Evolutionary conservation across 2,888 invertebrate genomes (phyloP).

Genomic region (Papilio protenor): DNA sequence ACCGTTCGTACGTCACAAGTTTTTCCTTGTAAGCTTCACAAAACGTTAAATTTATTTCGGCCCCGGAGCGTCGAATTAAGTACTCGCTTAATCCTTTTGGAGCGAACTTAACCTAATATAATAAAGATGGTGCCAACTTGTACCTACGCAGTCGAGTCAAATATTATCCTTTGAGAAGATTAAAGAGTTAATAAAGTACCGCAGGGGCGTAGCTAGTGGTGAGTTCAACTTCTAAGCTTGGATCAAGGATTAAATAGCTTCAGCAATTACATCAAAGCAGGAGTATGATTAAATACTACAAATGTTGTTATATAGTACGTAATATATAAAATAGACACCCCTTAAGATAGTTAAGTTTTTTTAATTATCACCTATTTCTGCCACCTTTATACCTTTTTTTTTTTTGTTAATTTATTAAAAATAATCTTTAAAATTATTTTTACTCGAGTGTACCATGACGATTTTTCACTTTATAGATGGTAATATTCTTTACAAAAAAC

Average conservation of each 20-base stretch:
- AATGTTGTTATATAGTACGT: neutral
- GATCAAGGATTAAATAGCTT: slow-evolving; percentile 33
- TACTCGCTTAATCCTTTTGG: slow-evolving; percentile 81
- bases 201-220: slow-evolving; percentile 29
- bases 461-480: neutral
- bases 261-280: slow-evolving; percentile 7
- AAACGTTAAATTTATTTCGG: slow-evolving; percentile 82
- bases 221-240: slow-evolving; percentile 33
- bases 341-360: neutral
- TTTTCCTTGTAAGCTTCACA: slow-evolving; percentile 81
- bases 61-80: slow-evolving; percentile 81
- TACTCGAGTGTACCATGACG: neutral
- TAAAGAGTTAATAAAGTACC: slow-evolving; percentile 74
- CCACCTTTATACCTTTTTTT: too few species aligned
- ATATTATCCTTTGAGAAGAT: slow-evolving; percentile 79
- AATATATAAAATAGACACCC: neutral
- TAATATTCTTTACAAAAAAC: slow-evolving; percentile 28
- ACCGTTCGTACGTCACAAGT: slow-evolving; percentile 71
- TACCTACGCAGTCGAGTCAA: slow-evolving; percentile 76
- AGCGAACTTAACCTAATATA: slow-evolving; percentile 82
- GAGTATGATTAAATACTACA: neutral
- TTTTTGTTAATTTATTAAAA: neutral
- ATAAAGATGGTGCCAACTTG: slow-evolving; percentile 82
- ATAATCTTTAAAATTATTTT: neutral
- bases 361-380: neutral